phyloP scores from a whole-genome alignment of 2,797 vertebrate genomes.

The Emydoidea blandingii region DNA sequence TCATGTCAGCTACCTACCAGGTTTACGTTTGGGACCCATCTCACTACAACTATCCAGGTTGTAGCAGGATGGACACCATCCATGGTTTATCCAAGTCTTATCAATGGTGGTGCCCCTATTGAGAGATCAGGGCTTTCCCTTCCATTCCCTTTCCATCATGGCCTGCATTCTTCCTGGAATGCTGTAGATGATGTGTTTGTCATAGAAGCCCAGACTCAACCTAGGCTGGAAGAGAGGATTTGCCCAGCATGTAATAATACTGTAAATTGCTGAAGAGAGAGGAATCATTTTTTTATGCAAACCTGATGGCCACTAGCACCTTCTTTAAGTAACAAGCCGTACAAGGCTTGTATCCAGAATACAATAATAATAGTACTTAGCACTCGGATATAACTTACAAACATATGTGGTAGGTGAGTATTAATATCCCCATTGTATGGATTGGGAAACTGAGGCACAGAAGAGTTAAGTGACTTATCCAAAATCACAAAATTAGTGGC shows the following conservation, averaged over 20 bases:
- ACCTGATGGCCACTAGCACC: neutral
- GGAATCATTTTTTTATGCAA: neutral
- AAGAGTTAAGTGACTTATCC: neutral
- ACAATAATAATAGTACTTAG: neutral
- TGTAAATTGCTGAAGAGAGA: neutral
- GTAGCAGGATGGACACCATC: neutral
- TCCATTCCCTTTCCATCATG: neutral
- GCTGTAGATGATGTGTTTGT: neutral
- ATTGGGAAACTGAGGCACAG: neutral
- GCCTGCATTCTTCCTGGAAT: neutral
- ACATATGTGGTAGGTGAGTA: fast-evolving
- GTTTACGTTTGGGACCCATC: neutral
- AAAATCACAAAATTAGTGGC: neutral
- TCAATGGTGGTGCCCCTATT: neutral
- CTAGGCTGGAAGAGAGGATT: neutral
- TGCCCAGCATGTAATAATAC: neutral
- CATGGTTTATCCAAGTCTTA: neutral
- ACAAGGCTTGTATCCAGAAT: neutral
- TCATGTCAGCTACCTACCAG: too few relatives aligned
- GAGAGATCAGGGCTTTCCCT: neutral
- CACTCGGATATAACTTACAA: neutral
- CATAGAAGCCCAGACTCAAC: neutral
- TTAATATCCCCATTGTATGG: neutral
- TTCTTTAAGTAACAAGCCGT: neutral
- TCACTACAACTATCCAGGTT: neutral